phyloP scores from a whole-genome alignment of 92 coral and sea anemone genomes.

The Isaurus tuberculatus region DNA sequence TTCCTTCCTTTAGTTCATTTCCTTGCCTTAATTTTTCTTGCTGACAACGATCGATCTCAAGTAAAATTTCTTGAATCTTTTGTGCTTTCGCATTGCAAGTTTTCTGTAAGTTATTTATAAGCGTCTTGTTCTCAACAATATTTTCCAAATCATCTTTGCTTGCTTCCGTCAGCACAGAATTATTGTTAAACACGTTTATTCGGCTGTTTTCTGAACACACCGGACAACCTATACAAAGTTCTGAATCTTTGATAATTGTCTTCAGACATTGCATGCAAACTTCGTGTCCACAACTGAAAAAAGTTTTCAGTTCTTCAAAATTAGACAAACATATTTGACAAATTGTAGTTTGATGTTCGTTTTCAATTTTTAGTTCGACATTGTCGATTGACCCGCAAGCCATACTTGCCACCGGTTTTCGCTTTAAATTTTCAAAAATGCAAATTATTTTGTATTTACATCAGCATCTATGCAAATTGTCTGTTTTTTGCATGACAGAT shows the following conservation, averaged over 20 bases:
- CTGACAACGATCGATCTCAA: constrained; percentile 62
- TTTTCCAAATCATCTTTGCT: constrained; percentile 50
- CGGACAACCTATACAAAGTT: constrained; percentile 67
- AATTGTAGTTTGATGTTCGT: constrained; percentile 49
- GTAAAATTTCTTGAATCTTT: constrained; percentile 68
- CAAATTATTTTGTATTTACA: background rate
- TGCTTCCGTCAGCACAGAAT: constrained; percentile 31
- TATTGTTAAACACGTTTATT: constrained; percentile 46
- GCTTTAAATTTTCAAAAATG: constrained; percentile 2
- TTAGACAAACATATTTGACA: constrained; percentile 80
- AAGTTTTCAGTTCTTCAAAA: constrained; percentile 72
- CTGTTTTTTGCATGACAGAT: background rate
- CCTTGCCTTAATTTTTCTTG: constrained; percentile 64
- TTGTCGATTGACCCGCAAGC: constrained; percentile 26
- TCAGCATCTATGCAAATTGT: constrained; percentile 35
- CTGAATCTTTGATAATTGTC: constrained; percentile 56
- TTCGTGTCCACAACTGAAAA: constrained; percentile 72
- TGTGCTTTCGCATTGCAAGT: constrained; percentile 67
- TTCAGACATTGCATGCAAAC: constrained; percentile 76
- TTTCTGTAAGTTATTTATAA: constrained; percentile 67
- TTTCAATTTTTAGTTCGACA: constrained; percentile 6
- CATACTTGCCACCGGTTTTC: constrained; percentile 13
- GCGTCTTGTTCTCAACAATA: constrained; percentile 61
- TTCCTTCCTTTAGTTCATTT: constrained; percentile 61
- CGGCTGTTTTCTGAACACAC: constrained; percentile 66